A percentile compares a stretch with the other conserved stretches of the same genome.
These are phyloP conservation scores for Ceuthmochares aereus DNA, from an alignment of 2,113 vertebrate genomes.

Conservation along the genomic window DNA sequence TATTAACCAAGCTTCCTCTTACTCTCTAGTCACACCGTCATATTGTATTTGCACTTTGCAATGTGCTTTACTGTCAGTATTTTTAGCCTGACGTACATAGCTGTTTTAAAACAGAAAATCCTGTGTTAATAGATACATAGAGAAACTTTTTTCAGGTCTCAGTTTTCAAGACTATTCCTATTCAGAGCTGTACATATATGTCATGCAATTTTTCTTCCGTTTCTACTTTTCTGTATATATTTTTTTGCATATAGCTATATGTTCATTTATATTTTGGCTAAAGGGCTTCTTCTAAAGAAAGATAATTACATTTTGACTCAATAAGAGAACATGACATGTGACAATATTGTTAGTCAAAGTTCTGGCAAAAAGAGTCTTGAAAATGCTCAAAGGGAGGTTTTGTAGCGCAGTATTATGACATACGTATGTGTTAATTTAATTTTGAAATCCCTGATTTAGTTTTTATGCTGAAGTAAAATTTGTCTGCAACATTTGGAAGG, in stretches of 20 bases:
- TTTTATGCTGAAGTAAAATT: background rate
- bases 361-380: background rate
- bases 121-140: background rate
- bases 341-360: background rate
- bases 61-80: background rate
- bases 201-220: background rate
- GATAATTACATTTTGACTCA: background rate
- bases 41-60: background rate
- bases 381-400: background rate
- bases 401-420: background rate
- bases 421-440: background rate
- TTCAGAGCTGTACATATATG: background rate
- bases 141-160: background rate
- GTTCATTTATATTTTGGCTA: background rate
- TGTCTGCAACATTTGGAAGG: constrained; percentile 9
- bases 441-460: background rate
- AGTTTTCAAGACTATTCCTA: background rate
- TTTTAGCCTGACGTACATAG: background rate
- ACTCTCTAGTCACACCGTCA: background rate
- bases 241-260: background rate
- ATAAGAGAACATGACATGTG: background rate
- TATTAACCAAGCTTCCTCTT: background rate
- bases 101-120: background rate
- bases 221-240: background rate
- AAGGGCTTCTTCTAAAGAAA: background rate